Percentiles rank a stretch among this genome's conserved stretches.
Evolutionary conservation across 2,888 invertebrate genomes (phyloP).

Genomic region (Prosapia bicincta): DNA sequence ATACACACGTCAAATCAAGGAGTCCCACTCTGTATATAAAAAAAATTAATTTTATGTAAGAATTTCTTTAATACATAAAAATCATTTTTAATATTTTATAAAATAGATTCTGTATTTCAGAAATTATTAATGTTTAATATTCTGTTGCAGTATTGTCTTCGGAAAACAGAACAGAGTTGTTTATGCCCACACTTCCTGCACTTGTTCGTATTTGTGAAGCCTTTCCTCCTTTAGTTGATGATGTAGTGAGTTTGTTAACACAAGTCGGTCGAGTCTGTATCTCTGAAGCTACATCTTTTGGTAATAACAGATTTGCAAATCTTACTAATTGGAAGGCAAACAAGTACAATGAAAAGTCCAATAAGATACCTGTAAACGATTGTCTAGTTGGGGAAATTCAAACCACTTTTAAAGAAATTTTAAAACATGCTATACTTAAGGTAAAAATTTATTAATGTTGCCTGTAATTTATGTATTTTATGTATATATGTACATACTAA

Average conservation of each 20-base stretch:
- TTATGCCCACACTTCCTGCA: constrained; percentile 80
- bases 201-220: constrained; percentile 84
- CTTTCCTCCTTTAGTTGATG: constrained; percentile 89
- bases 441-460: constrained; percentile 46
- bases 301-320: constrained; percentile 30
- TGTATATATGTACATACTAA: no score
- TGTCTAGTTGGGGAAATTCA: constrained; percentile 47
- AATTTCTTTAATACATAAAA: no score
- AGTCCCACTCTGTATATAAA: no score
- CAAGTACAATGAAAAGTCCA: constrained; percentile 41
- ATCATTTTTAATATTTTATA: no score
- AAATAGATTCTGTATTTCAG: no score
- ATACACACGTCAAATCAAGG: no score
- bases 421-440: constrained; percentile 49
- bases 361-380: constrained; percentile 3
- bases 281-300: constrained; percentile 75
- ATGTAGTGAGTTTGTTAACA: constrained; percentile 77
- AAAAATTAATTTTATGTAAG: no score
- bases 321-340: constrained; percentile 19
- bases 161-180: constrained; percentile 73
- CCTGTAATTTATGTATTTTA: no score
- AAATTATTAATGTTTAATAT: constrained; percentile 3
- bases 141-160: constrained; percentile 66
- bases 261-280: constrained; percentile 83
- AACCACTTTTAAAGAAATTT: constrained; percentile 45